A percentile compares a stretch with the other conserved stretches of the same genome.
Conservation (phyloP, 2,113 vertebrate genomes). For the Rhadina sibilatrix region DNA sequence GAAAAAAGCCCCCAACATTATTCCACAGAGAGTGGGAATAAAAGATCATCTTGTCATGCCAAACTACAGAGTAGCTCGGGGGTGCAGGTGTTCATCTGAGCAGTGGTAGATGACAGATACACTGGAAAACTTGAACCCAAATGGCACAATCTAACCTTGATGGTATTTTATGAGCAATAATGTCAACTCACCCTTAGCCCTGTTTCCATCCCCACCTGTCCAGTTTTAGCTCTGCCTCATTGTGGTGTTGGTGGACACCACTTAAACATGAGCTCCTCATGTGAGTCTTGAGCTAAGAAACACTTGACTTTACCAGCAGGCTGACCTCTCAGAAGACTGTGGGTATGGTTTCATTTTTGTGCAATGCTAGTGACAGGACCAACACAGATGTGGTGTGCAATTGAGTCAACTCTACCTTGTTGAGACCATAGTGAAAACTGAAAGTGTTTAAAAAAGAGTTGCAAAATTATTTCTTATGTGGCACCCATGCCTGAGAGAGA, state of each 20-base stretch:
- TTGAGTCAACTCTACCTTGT: neutral
- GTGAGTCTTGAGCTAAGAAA: neutral
- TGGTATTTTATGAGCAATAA: neutral
- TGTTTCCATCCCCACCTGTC: neutral
- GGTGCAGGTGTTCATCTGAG: neutral
- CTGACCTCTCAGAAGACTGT: neutral
- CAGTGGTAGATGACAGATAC: neutral
- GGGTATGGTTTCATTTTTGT: neutral
- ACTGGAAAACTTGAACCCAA: neutral
- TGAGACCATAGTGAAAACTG: neutral
- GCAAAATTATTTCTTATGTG: neutral
- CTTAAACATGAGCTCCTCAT: neutral
- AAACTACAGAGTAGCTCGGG: rapidly evolving
- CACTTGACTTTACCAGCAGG: neutral
- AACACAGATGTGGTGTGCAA: neutral
- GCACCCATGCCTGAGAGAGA: neutral
- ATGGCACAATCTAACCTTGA: neutral
- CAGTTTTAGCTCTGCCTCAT: neutral
- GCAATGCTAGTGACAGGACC: neutral
- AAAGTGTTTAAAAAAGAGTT: neutral
- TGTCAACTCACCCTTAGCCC: rapidly evolving
- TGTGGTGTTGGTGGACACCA: neutral
- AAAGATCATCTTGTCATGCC: neutral
- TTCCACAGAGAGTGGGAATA: neutral
- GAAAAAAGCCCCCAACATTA: neutral